These are phyloP conservation scores for Pterostichus madidus DNA, from an alignment of 2,888 invertebrate species.

Conservation along the genomic window DNA sequence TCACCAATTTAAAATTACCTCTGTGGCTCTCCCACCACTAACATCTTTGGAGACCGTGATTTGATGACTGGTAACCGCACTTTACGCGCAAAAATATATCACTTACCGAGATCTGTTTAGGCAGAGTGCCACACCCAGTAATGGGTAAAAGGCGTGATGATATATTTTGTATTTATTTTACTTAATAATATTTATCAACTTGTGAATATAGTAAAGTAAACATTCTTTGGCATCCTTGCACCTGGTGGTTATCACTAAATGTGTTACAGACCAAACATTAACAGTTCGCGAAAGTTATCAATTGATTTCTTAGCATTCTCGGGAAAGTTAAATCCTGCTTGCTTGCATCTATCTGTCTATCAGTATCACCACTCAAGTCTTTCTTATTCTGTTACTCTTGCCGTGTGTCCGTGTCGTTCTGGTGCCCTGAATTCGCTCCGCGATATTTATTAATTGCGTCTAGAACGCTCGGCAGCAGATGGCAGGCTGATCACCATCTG, in stretches of 20 bases:
- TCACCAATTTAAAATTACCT: too few relatives aligned
- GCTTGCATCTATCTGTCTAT: constrained; percentile 24
- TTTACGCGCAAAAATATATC: too few relatives aligned
- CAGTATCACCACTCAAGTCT: constrained; percentile 10
- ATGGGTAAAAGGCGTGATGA: too few relatives aligned
- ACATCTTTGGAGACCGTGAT: too few relatives aligned
- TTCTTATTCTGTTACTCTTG: neutral
- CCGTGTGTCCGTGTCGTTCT: constrained; percentile 47
- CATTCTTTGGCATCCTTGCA: too few relatives aligned
- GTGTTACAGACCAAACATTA: constrained; percentile 24
- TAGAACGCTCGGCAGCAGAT: constrained; percentile 48
- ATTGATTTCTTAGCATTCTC: constrained; percentile 41
- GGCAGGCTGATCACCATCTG: constrained; percentile 39
- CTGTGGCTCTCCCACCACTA: too few relatives aligned
- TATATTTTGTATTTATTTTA: too few relatives aligned
- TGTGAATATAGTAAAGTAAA: too few relatives aligned
- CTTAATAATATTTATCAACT: too few relatives aligned
- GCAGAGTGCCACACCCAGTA: too few relatives aligned
- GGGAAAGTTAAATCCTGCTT: constrained; percentile 44
- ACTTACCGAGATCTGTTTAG: too few relatives aligned
- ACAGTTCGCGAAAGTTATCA: constrained; percentile 54
- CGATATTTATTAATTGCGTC: constrained; percentile 60
- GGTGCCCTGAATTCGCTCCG: constrained; percentile 53
- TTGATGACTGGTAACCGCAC: too few relatives aligned
- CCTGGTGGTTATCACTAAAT: constrained; percentile 15